Percentiles rank a stretch among this genome's conserved stretches.
phyloP scores from a whole-genome alignment of 2,888 invertebrate species.

The Agonopterix arenella region DNA sequence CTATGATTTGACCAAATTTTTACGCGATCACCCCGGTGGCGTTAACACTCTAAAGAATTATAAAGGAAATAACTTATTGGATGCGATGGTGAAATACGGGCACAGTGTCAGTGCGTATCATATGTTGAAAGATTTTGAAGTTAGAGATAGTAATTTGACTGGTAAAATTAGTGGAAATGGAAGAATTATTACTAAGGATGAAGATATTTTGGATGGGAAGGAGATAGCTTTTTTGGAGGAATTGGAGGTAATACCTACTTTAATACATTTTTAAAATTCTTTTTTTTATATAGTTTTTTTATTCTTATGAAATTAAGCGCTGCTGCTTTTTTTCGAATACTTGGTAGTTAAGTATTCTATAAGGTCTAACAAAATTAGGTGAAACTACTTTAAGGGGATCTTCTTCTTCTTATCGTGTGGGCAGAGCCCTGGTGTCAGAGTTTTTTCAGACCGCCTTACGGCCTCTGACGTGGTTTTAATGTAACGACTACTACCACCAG shows the following conservation, averaged over 20 bases:
- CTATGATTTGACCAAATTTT: conserved; percentile 81
- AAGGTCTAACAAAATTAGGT: no score
- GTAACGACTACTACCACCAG: no score
- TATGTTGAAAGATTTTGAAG: conserved; percentile 78
- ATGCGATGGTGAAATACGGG: conserved; percentile 71
- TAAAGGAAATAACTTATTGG: conserved; percentile 69
- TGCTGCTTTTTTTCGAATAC: no score
- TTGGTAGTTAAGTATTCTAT: no score
- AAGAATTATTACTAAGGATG: conserved; percentile 55
- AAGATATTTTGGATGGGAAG: conserved; percentile 29
- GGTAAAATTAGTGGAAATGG: conserved; percentile 55
- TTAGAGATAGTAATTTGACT: conserved; percentile 52
- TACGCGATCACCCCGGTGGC: conserved; percentile 86
- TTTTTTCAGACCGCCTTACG: no score
- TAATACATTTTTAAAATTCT: neutral
- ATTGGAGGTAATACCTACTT: conserved; percentile 60
- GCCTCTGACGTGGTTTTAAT: no score
- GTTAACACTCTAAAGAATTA: conserved; percentile 78
- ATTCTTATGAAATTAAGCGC: no score
- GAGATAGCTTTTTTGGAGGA: conserved; percentile 61
- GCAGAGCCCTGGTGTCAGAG: no score
- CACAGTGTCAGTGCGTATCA: conserved; percentile 82
- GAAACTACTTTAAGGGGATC: no score
- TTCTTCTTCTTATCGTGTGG: no score
- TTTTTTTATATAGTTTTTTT: neutral